phyloP scores from a whole-genome alignment of 2,797 vertebrate species.

The Leuciscus waleckii region DNA sequence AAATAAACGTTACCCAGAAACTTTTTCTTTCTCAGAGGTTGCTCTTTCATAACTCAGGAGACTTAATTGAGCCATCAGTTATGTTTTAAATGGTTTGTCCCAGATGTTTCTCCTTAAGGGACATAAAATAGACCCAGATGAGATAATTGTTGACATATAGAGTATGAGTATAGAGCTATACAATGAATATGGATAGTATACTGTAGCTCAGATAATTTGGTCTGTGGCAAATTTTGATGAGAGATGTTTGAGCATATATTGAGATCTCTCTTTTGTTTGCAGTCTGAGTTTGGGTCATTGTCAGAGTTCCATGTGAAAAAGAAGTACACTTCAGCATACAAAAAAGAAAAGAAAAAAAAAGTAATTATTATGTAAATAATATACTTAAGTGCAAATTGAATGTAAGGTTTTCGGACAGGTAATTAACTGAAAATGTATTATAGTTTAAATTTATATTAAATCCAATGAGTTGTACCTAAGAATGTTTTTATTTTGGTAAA shows the following conservation, averaged over 20 bases:
- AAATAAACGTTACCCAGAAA: not conserved
- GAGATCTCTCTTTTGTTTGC: not conserved
- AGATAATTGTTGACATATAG: not conserved
- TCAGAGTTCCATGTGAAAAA: not conserved
- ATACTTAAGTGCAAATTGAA: not conserved
- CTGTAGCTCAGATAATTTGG: not conserved
- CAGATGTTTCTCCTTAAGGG: constrained; percentile 25
- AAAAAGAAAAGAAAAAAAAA: not conserved
- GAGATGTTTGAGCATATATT: not conserved
- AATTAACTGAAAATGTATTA: not conserved
- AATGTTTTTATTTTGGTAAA: not conserved
- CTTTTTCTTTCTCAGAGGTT: not conserved
- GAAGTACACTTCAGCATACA: not conserved
- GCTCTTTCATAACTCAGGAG: not conserved
- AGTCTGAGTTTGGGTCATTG: not conserved
- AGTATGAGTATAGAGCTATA: not conserved
- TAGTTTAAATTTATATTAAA: not conserved
- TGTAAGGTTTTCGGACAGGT: not conserved
- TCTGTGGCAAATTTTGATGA: not conserved
- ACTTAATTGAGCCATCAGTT: constrained; percentile 9
- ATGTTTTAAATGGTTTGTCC: constrained; percentile 7
- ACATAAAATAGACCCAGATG: not conserved
- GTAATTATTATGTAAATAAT: not conserved
- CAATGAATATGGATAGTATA: not conserved
- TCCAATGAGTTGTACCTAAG: not conserved